phyloP scores from a whole-genome alignment of 2,113 vertebrate genomes.

The Phaethornis superciliosus region DNA sequence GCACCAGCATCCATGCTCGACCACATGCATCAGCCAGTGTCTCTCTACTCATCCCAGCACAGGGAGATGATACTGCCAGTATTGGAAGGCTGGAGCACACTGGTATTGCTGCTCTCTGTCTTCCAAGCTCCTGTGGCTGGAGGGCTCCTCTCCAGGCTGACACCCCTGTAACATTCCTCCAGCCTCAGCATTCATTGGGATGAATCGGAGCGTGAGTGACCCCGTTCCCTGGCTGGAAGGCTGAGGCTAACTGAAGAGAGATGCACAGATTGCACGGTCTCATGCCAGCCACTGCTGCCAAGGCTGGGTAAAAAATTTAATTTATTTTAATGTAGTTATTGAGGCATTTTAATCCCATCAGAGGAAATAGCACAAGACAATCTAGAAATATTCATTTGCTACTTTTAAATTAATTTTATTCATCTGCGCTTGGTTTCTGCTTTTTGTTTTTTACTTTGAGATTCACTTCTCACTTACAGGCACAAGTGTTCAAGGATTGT shows the following conservation, averaged over 20 bases:
- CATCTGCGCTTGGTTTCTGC: not conserved
- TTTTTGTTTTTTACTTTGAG: not conserved
- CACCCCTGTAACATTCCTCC: not conserved
- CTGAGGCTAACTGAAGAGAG: not conserved
- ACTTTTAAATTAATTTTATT: constrained; percentile 11
- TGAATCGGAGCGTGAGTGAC: fast-evolving
- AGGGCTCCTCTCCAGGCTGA: not conserved
- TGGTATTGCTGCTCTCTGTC: not conserved
- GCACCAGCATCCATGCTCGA: fast-evolving
- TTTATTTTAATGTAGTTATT: constrained; percentile 14
- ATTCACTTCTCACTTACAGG: not conserved
- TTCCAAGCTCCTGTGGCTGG: fast-evolving
- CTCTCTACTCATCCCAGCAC: not conserved
- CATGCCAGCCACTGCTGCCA: not conserved
- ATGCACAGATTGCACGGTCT: fast-evolving
- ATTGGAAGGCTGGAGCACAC: fast-evolving
- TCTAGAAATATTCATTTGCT: not conserved
- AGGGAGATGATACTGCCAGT: fast-evolving
- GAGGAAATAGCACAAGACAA: not conserved
- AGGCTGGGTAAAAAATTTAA: constrained; percentile 17
- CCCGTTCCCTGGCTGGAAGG: not conserved
- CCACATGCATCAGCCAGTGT: fast-evolving
- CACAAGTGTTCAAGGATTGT: not conserved
- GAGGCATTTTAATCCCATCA: constrained; percentile 10
- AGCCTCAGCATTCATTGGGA: not conserved